Base-by-base conservation (phyloP, 2,888 invertebrate species). In the Sminthurinus aureus region DNA sequence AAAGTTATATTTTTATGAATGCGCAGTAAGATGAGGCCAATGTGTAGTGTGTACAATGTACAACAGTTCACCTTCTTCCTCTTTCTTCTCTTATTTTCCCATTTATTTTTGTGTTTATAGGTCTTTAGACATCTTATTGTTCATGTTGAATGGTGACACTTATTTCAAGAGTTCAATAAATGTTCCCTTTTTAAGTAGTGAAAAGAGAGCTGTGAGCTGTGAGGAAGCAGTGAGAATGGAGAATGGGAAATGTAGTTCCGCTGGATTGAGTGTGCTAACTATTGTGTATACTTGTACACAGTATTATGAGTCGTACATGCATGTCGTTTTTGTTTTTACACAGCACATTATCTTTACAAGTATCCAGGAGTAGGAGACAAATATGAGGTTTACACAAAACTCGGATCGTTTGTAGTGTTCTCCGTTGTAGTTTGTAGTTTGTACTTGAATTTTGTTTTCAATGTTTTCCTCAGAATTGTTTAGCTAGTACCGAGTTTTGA, bases 61-160 rank as follows among this genome's bases (percentile, higher is more conserved):
- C n/a, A n/a, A n/a, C n/a, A n/a, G 38, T 38, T 6, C 38, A 4
- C 6, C 3, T 38, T 38, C 38, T 38, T 38, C 3, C 6, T 38
- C 38, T 38, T 38, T 1, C 6, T 38, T 38, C 6, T 38, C 38
- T 38, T 38, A 1, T 38, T 38, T 38, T 38, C 38, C 38, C 38
- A 38, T 38, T 38, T 38, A 38, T 38, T 38, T 38, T 38, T 51
- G n/a, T 74, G 38, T 38, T 50, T 51, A 51, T 69, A 50, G 77
- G 77, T 15, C 58, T 58, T 58, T 20, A 38, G 38, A n/a, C 52
- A 22, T 52, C 52, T 77, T 24, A 58, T 77, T 77, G 38, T 38
- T 38, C 38, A 1, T 38, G 38, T 38, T 38, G 38, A 77, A 77
- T 77, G 77, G 77, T 77, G 77, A 77, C 64, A 58, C 58, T 77